Conservation (phyloP, 2,797 vertebrate genomes). For the Morus bassanus region DNA sequence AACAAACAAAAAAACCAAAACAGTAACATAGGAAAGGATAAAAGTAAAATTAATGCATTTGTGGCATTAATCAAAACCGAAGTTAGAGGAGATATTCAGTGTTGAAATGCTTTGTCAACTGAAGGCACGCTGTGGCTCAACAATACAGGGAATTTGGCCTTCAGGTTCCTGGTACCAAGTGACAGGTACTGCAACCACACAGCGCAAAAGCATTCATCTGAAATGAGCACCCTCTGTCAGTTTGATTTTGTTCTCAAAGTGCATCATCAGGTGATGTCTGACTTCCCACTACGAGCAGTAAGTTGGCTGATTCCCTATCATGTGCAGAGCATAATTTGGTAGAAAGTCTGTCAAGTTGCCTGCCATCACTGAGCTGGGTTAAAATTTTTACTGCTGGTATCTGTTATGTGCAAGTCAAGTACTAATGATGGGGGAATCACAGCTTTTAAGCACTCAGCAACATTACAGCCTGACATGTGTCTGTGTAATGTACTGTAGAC, state of each 20-base stretch:
- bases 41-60: not conserved
- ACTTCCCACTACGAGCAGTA: not conserved
- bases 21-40: not conserved
- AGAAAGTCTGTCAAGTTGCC: not conserved
- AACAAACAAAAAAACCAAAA: fast-evolving
- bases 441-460: not conserved
- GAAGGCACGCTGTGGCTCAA: not conserved
- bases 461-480: not conserved
- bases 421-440: not conserved
- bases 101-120: not conserved
- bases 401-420: not conserved
- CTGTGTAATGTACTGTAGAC: not conserved
- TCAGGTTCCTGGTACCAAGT: not conserved
- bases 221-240: not conserved
- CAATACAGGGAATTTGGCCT: not conserved
- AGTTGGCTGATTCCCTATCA: not conserved
- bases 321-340: not conserved
- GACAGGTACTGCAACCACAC: not conserved
- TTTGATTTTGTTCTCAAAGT: not conserved
- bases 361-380: not conserved
- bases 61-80: not conserved
- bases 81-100: not conserved
- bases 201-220: not conserved
- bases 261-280: not conserved
- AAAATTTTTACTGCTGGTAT: not conserved